Evolutionary conservation across 2,888 invertebrate species (phyloP).

Genomic region (Papilio protenor): DNA sequence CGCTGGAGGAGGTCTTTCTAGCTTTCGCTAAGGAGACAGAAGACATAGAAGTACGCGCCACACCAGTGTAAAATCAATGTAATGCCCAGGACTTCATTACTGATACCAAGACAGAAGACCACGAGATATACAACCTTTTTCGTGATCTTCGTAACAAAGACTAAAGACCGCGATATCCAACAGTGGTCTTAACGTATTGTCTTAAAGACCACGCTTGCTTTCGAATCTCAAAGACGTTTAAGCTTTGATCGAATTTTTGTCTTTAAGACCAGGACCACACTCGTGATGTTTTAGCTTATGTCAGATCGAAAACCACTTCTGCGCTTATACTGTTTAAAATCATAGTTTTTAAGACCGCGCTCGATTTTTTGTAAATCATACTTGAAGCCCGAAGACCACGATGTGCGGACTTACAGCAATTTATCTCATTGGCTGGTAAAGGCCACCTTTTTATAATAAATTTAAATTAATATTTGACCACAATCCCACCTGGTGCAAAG

Average conservation of each 20-base stretch:
- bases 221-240: neutral
- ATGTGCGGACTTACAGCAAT: neutral
- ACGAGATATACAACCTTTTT: neutral
- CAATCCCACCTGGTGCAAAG: neutral
- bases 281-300: no score
- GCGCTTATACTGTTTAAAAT: no score
- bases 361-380: no score
- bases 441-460: no score
- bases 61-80: constrained; percentile 34
- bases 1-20: constrained; percentile 91
- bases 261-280: neutral
- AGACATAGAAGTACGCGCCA: neutral
- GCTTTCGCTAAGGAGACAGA: constrained; percentile 63
- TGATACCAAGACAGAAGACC: neutral
- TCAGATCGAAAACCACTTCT: no score
- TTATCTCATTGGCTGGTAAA: neutral
- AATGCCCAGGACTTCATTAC: neutral
- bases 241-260: neutral
- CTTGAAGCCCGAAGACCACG: no score
- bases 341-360: no score
- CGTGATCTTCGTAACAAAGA: neutral
- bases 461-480: neutral
- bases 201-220: neutral
- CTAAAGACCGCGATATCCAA: neutral
- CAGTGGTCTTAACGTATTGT: neutral